phyloP scores from a whole-genome alignment of 1,140 invertebrate species.

The Philotrypesis tridentata region DNA sequence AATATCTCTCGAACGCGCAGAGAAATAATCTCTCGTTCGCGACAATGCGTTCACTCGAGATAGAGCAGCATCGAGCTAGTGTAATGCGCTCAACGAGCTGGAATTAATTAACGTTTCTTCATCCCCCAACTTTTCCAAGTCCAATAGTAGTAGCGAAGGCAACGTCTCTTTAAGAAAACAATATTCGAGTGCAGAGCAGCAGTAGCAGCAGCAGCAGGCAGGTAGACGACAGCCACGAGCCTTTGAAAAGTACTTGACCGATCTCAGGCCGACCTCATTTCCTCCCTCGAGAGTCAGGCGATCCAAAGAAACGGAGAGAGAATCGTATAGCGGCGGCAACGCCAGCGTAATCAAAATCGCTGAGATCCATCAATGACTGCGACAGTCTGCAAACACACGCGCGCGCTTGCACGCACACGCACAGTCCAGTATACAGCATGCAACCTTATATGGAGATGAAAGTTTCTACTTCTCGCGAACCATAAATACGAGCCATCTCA shows the following conservation, averaged over 20 bases:
- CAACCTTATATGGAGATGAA: neutral
- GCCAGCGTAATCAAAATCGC: constrained; percentile 15
- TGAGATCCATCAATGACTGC: constrained; percentile 14
- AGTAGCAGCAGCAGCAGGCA: neutral
- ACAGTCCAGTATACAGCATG: too few relatives aligned
- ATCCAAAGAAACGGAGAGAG: neutral
- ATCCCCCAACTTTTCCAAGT: too few relatives aligned
- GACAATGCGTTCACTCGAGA: too few relatives aligned
- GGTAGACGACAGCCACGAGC: neutral
- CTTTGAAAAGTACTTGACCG: neutral
- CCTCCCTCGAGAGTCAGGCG: neutral
- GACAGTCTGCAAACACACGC: too few relatives aligned
- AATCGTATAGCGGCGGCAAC: neutral
- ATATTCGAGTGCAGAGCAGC: too few relatives aligned
- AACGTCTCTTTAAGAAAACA: neutral
- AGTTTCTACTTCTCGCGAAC: constrained; percentile 1
- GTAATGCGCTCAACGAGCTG: too few relatives aligned
- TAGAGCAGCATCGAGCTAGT: too few relatives aligned
- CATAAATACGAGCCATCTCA: constrained; percentile 2
- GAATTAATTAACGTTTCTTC: too few relatives aligned
- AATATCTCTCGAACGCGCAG: too few relatives aligned
- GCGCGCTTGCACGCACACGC: too few relatives aligned
- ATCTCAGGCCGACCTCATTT: neutral
- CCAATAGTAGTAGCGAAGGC: too few relatives aligned
- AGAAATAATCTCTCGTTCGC: too few relatives aligned